phyloP scores from a whole-genome alignment of 2,797 vertebrate species.

The Sebastolobus alascanus region DNA sequence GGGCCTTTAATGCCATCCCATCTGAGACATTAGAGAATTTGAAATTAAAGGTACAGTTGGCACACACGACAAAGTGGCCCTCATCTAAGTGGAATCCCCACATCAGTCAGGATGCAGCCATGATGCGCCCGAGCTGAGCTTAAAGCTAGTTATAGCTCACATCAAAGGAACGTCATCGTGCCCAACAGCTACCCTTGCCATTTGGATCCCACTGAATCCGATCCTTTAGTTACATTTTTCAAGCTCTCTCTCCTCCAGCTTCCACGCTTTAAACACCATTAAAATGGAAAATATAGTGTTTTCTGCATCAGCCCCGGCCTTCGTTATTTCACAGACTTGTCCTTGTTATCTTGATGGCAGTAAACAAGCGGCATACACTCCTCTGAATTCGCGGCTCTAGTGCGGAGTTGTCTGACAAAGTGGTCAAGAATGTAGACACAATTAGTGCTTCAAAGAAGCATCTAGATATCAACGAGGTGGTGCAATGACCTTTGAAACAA shows the following conservation, averaged over 20 bases:
- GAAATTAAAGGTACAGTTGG: conserved; percentile 87
- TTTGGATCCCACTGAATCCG: conserved; percentile 80
- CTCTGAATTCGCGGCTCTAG: conserved; percentile 59
- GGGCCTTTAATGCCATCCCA: conserved; percentile 74
- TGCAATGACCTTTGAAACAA: conserved; percentile 77
- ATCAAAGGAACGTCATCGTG: conserved; percentile 83
- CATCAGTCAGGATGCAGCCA: conserved; percentile 78
- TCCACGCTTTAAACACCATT: conserved; percentile 81
- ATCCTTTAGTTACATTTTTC: conserved; percentile 78
- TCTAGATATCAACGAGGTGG: conserved; percentile 71
- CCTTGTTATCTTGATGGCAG: conserved; percentile 77
- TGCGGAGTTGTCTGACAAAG: conserved; percentile 72
- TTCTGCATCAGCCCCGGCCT: conserved; percentile 72
- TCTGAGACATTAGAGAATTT: conserved; percentile 85
- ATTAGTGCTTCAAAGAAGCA: conserved; percentile 74
- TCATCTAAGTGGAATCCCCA: conserved; percentile 72
- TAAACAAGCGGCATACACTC: conserved; percentile 78
- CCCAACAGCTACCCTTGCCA: conserved; percentile 82
- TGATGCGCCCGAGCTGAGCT: conserved; percentile 71
- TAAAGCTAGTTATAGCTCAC: conserved; percentile 84
- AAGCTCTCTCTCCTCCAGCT: conserved; percentile 71
- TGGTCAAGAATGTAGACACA: conserved; percentile 75
- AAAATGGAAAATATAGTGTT: conserved; percentile 81
- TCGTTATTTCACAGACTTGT: conserved; percentile 79
- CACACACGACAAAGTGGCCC: conserved; percentile 71